phyloP scores from a whole-genome alignment of 1,140 invertebrate species.

The Proctacanthus coquilletti region DNA sequence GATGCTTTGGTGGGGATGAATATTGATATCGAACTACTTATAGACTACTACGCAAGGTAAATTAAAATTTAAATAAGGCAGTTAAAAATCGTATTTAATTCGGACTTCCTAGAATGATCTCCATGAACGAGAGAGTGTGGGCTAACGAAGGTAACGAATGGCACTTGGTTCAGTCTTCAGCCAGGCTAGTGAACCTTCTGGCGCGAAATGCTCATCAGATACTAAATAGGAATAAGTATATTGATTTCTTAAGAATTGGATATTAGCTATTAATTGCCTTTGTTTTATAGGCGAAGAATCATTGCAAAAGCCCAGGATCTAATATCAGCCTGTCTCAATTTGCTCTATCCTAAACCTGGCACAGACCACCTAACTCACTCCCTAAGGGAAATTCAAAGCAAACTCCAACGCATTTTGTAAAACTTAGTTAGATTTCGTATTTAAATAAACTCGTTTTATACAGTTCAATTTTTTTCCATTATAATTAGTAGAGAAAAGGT shows the following conservation, averaged over 20 bases:
- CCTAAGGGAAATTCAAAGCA: constrained; percentile 28
- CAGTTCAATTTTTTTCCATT: no score
- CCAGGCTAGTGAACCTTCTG: constrained; percentile 45
- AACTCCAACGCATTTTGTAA: constrained; percentile 17
- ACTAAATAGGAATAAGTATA: constrained; percentile 18
- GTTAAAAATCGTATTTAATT: not conserved
- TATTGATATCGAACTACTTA: constrained; percentile 49
- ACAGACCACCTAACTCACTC: constrained; percentile 30
- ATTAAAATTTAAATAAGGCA: no score
- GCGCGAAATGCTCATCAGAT: constrained; percentile 19
- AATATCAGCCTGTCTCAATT: constrained; percentile 46
- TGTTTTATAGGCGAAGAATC: constrained; percentile 36
- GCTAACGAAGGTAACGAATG: constrained; percentile 59
- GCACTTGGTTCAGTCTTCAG: constrained; percentile 53
- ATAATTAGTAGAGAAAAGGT: no score
- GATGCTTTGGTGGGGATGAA: constrained; percentile 50
- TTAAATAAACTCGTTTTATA: no score
- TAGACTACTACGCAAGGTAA: constrained; percentile 56
- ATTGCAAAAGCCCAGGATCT: constrained; percentile 48
- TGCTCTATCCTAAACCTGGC: constrained; percentile 49
- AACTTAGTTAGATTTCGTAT: no score
- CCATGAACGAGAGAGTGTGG: constrained; percentile 59
- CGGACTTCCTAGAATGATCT: constrained; percentile 38
- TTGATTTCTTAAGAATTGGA: not conserved
- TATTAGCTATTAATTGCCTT: constrained; percentile 6